Evolutionary conservation across 2,113 vertebrate genomes (phyloP), one percentile per base, ranked within the genome.

Genomic region (Gymnorhina tibicen): DNA sequence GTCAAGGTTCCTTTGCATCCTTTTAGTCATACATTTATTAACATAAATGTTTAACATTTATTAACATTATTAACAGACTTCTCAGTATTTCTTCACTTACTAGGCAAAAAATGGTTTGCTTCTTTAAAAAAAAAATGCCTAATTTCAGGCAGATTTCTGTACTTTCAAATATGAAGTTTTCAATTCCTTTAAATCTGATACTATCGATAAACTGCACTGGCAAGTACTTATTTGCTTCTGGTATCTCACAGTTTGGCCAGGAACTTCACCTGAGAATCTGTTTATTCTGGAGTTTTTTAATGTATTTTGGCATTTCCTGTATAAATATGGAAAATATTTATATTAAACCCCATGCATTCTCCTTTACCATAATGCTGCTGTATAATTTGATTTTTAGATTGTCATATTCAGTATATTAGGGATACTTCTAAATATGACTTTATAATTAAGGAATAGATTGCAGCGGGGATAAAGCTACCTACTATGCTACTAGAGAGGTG

Each of bases 91-190:
- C 23, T 81, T 73, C 10, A 35, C 3, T 81, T 85, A 24, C 2
- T 33, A 37, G 17, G 20, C 5, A 26, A 66, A 76, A 68, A 81
- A 6, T 5, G 2, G 3, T 60, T 60, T 58, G 11, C 12, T 74
- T 15, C 20, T 75, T 33, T 22, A 1, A 26, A 35, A 47, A 68
- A 68, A 18, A 0, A 1, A 4, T 7, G 3, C 3, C 15, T 13
- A 26, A 41, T 63, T 69, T 74, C 20, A 35, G 50, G 7, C 22
- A 47, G 22, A 27, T 2, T n/a, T 72, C 4, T 59, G 16, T 58
- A 27, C 41, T 55, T 59, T 50, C 32, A 53, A 49, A 41, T 32
- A 35, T 1, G 16, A 35, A 60, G 2, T 44, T 78, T 89, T 42
- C 22, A 78, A 2, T 68, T 56, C 35, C 13, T 70, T 74, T 72